Evolutionary conservation across 1,140 invertebrate genomes (phyloP).

Genomic region (Bombyx mori): DNA sequence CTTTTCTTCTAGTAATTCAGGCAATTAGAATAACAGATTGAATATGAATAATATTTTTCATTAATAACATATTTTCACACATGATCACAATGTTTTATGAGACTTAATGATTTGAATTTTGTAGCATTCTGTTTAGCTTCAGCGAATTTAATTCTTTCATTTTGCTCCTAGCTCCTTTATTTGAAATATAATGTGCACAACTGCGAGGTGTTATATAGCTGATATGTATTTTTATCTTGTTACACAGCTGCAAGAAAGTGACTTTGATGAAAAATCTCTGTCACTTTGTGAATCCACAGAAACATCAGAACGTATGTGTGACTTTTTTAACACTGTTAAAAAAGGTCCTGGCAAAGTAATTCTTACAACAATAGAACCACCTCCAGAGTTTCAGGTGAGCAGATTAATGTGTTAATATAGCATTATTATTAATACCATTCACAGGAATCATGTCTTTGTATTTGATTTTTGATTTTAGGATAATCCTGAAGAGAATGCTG

Average conservation of each 20-base stretch:
- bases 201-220: background rate
- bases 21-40: too few species aligned
- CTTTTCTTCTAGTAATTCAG: too few species aligned
- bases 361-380: constrained; percentile 80
- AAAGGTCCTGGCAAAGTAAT: constrained; percentile 76
- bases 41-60: too few species aligned
- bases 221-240: background rate
- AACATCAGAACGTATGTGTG: constrained; percentile 75
- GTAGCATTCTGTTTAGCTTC: too few species aligned
- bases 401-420: background rate
- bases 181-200: too few species aligned
- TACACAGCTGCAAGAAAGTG: constrained; percentile 66
- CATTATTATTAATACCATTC: background rate
- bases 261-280: constrained; percentile 67
- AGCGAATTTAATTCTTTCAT: too few species aligned
- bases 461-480: constrained; percentile 33
- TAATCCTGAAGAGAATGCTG: constrained; percentile 26
- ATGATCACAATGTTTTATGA: too few species aligned
- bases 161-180: too few species aligned
- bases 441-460: background rate
- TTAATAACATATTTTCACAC: too few species aligned
- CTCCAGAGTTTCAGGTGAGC: constrained; percentile 82
- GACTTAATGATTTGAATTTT: too few species aligned
- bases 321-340: constrained; percentile 86
- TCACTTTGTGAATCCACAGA: constrained; percentile 65